These are phyloP conservation scores for Numenius phaeopus DNA, from an alignment of 2,797 vertebrate genomes.

Conservation along the genomic window DNA sequence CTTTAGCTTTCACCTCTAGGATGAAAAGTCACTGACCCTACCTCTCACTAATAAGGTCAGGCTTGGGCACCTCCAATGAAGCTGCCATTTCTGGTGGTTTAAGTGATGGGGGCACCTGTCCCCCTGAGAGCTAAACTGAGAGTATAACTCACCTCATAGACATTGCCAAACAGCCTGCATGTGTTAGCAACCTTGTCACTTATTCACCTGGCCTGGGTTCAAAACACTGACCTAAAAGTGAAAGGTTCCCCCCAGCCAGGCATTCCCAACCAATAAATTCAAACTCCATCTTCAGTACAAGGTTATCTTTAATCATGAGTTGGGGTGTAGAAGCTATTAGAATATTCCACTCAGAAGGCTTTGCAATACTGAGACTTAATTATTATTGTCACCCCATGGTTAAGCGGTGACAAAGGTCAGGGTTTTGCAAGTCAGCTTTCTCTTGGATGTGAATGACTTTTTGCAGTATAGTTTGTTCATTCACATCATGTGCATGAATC, in stretches of 20 bases:
- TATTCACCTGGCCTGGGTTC: conserved; percentile 52
- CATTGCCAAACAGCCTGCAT: conserved; percentile 42
- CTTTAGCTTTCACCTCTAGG: conserved; percentile 53
- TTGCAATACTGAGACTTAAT: background rate
- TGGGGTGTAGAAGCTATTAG: background rate
- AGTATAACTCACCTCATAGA: conserved; percentile 53
- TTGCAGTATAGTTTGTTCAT: background rate
- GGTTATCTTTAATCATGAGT: conserved; percentile 27
- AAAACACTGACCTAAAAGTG: conserved; percentile 62
- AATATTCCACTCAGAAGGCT: background rate
- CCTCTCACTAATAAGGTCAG: conserved; percentile 49
- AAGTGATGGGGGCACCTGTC: conserved; percentile 65
- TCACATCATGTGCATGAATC: background rate
- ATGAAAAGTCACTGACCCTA: conserved; percentile 49
- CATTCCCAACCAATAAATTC: conserved; percentile 10
- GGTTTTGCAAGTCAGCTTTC: background rate
- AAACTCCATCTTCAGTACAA: conserved; percentile 23
- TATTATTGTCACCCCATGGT: conserved; percentile 8
- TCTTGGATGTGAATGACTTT: background rate
- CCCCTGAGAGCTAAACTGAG: conserved; percentile 28
- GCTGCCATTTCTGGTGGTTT: conserved; percentile 55
- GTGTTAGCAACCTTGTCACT: conserved; percentile 60
- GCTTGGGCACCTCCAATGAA: conserved; percentile 36
- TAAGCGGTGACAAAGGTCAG: background rate
- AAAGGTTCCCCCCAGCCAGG: conserved; percentile 9